Evolutionary conservation across 2,113 vertebrate species (phyloP).

Genomic region (Poecile atricapillus): DNA sequence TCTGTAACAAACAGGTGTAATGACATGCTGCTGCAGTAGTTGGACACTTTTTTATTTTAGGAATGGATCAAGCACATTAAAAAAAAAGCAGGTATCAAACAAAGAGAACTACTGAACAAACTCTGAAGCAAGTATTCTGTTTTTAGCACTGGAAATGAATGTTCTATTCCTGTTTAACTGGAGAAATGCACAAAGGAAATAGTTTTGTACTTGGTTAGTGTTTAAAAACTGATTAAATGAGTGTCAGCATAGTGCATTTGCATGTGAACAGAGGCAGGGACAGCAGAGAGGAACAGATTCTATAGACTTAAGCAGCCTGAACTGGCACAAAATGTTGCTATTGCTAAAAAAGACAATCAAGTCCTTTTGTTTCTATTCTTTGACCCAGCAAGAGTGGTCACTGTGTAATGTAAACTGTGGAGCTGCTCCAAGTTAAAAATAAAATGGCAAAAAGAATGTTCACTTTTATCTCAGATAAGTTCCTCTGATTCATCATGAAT

Average conservation of each 20-base stretch:
- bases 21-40: neutral
- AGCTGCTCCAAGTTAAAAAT: constrained; percentile 27
- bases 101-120: neutral
- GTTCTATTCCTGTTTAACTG: neutral
- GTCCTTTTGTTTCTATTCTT: neutral
- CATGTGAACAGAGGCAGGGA: neutral
- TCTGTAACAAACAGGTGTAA: neutral
- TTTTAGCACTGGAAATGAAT: neutral
- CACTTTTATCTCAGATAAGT: neutral
- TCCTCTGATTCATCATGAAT: neutral
- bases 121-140: neutral
- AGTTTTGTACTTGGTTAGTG: neutral
- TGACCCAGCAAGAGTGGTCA: neutral
- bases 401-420: neutral
- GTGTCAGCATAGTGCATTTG: neutral
- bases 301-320: neutral
- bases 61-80: neutral
- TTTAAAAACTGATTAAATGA: neutral
- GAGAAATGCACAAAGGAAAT: neutral
- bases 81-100: neutral
- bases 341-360: neutral
- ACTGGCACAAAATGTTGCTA: neutral
- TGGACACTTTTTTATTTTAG: neutral
- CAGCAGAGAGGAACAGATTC: neutral
- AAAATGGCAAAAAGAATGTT: constrained; percentile 4